These are phyloP conservation scores for Glyphotaelius pellucidus DNA, from an alignment of 2,888 invertebrate species.

Conservation along the genomic window DNA sequence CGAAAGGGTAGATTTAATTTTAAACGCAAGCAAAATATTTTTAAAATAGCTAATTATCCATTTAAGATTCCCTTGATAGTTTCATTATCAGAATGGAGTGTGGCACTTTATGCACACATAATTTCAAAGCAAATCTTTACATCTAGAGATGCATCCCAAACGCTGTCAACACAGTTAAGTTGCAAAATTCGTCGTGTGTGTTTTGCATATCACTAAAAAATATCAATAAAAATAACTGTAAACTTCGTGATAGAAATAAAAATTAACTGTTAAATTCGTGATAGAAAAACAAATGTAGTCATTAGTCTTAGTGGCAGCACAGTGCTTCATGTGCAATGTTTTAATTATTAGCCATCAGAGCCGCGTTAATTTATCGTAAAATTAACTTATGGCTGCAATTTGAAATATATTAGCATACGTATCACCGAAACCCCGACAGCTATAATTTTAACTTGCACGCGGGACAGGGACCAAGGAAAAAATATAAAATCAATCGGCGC, in stretches of 20 bases:
- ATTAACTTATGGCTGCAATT: neutral
- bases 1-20: neutral
- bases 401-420: neutral
- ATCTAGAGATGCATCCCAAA: too few relatives aligned
- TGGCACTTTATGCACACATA: too few relatives aligned
- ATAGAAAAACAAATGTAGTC: neutral
- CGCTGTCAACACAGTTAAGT: too few relatives aligned
- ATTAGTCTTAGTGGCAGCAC: neutral
- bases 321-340: neutral
- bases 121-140: too few relatives aligned
- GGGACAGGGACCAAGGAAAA: neutral
- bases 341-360: neutral
- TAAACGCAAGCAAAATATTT: neutral
- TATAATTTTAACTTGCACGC: neutral
- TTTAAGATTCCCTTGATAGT: too few relatives aligned
- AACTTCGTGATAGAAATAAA: too few relatives aligned
- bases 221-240: too few relatives aligned
- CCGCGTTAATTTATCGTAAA: neutral
- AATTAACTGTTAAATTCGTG: neutral
- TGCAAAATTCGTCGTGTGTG: too few relatives aligned
- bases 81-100: too few relatives aligned
- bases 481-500: neutral
- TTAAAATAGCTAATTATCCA: too few relatives aligned
- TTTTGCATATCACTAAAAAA: too few relatives aligned
- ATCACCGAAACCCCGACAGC: neutral